Conservation (phyloP, 2,797 vertebrate genomes). For the Austrolebias charrua region DNA sequence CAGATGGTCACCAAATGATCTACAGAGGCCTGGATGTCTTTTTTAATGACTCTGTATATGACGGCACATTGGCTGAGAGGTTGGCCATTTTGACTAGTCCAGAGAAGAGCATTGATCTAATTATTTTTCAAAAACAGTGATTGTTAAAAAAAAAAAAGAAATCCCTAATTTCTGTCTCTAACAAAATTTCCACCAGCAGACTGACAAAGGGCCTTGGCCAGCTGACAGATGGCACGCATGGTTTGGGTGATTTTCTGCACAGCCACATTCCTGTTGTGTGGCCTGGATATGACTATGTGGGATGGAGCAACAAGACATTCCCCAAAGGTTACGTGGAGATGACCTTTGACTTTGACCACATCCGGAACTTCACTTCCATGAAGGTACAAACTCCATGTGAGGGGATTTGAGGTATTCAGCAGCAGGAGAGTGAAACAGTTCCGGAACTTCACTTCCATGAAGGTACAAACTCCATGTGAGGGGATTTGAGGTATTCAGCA, state of each 20-base stretch:
- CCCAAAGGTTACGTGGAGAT: conserved; percentile 88
- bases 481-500: neutral
- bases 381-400: conserved; percentile 80
- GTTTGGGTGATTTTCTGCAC: conserved; percentile 93
- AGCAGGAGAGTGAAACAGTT: neutral
- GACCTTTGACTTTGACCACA: conserved; percentile 91
- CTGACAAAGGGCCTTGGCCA: conserved; percentile 94
- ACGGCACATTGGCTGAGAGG: conserved; percentile 89
- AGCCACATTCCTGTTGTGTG: conserved; percentile 90
- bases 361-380: conserved; percentile 95
- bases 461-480: conserved; percentile 75
- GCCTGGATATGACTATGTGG: conserved; percentile 96
- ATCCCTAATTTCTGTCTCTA: neutral
- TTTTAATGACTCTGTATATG: conserved; percentile 95
- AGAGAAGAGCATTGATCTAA: neutral
- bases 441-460: conserved; percentile 95
- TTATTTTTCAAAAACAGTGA: too few relatives aligned
- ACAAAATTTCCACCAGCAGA: conserved; percentile 54
- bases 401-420: neutral
- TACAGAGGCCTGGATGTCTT: conserved; percentile 84
- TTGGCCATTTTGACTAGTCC: conserved; percentile 49
- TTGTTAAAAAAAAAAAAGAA: too few relatives aligned
- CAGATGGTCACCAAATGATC: conserved; percentile 89
- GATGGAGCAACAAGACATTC: conserved; percentile 91
- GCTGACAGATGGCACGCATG: conserved; percentile 91